These are phyloP conservation scores for Microtus richardsoni DNA, from an alignment of 2,113 vertebrate genomes.

Conservation along the genomic window DNA sequence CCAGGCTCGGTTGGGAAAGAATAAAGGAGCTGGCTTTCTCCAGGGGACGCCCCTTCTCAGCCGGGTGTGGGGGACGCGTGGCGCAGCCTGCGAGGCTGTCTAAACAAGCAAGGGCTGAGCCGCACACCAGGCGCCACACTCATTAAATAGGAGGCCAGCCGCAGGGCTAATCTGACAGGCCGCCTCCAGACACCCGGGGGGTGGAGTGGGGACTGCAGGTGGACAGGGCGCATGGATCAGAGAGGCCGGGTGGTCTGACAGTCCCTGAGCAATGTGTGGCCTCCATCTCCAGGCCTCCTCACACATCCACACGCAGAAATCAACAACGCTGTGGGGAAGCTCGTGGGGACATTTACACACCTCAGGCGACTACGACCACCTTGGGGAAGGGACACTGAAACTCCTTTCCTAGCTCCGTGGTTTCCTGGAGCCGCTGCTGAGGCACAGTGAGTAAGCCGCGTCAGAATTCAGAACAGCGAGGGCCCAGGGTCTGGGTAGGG, in stretches of 20 bases:
- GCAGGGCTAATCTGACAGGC: conserved; percentile 5
- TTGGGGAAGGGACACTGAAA: conserved; percentile 19
- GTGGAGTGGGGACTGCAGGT: background rate
- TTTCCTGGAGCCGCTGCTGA: conserved; percentile 22
- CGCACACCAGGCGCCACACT: conserved; percentile 46
- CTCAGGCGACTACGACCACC: background rate
- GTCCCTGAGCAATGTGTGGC: conserved; percentile 16
- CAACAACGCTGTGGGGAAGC: background rate
- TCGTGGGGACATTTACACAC: background rate
- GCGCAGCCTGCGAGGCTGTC: conserved; percentile 33
- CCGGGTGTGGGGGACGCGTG: conserved; percentile 45
- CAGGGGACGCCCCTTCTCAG: background rate
- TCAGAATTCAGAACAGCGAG: conserved; percentile 40
- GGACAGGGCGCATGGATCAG: background rate
- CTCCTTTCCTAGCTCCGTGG: background rate
- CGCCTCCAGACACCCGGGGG: background rate
- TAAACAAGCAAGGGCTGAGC: conserved; percentile 47
- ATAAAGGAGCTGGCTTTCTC: conserved; percentile 57
- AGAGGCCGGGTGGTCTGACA: conserved; percentile 62
- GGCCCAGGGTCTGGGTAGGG: conserved; percentile 42
- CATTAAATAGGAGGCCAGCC: conserved; percentile 61
- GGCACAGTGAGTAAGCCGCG: conserved; percentile 13
- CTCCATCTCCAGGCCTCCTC: background rate
- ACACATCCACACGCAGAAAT: conserved; percentile 25
- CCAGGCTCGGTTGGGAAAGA: background rate